Evolutionary conservation across 1,140 invertebrate species (phyloP), one percentile per base, ranked within the genome.

Genomic region (Drosophila asahinai): DNA sequence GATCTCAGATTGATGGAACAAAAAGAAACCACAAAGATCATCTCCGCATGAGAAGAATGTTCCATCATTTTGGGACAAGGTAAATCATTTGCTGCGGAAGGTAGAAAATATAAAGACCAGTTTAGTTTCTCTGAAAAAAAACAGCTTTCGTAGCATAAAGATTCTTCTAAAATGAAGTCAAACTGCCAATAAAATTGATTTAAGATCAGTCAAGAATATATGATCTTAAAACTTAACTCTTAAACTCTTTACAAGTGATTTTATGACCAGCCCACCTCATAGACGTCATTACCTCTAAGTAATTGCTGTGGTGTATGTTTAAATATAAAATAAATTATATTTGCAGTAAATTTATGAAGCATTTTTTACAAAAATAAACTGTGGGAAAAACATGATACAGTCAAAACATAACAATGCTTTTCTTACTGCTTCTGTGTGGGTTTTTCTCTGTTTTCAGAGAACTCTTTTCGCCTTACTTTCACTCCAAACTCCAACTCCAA

Each of bases 381-480:
- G 52, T 55, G 52, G 52, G 52, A 55, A 55, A 14, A 7, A 5
- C 3, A 19, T 36, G 30, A 54, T 33, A 14, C 4, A 4, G 30
- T 15, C 22, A n/a, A n/a, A n/a, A 27, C 8, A 59, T 63, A 11
- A 40, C 22, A 30, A 40, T 3, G 61, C 6, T 60, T 43, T 42
- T 30, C 6, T 43, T 17, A 5, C 36, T 12, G 14, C 33, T 17
- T 30, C 8, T 68, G 30, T n/a, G 40, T 64, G 51, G 40, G 49
- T 64, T 74, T 74, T 64, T 9, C 49, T 43, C 9, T 40, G 7
- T 38, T 63, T 73, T 42, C 33, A 25, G 57, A 14, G 15, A 62
- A 25, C 27, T 30, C 61, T 33, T n/a, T 48, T 63, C 30, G 12
- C 36, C 30, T 27, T 74, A 80, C 83, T 86, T 87, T 87, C 84